phyloP scores from a whole-genome alignment of 64 coral and sea anemone genomes.

The Trachythela sp. region DNA sequence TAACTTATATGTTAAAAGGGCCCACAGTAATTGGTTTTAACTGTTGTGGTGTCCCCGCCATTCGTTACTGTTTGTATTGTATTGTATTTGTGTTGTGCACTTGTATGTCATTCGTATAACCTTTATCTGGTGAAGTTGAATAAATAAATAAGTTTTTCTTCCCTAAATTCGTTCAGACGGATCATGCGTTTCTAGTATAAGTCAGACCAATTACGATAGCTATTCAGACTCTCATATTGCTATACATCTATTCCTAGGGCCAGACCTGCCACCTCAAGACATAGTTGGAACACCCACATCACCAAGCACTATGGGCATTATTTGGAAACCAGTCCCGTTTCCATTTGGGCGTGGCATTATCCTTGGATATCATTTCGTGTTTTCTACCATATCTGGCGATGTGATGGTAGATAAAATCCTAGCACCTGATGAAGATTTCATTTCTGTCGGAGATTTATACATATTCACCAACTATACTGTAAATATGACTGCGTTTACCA shows the following conservation, averaged over 20 bases:
- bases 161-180: no score
- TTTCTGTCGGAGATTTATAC: conserved; percentile 19
- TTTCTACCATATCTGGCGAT: neutral
- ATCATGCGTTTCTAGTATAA: neutral
- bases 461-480: conserved; percentile 61
- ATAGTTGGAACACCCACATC: neutral
- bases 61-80: no score
- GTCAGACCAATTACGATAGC: neutral
- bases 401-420: neutral
- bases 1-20: no score
- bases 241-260: neutral
- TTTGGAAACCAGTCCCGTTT: neutral
- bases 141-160: no score
- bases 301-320: neutral
- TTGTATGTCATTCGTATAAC: no score
- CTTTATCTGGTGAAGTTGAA: no score
- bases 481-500: conserved; percentile 43
- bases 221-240: neutral
- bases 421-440: neutral
- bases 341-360: neutral
- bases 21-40: no score
- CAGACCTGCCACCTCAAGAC: neutral
- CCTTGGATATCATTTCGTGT: neutral
- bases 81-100: no score
- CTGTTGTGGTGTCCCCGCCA: no score